Percentiles rank a stretch among this genome's conserved stretches.
Conservation (phyloP, 1,140 invertebrate species). For the Aphelenchoides fujianensis region DNA sequence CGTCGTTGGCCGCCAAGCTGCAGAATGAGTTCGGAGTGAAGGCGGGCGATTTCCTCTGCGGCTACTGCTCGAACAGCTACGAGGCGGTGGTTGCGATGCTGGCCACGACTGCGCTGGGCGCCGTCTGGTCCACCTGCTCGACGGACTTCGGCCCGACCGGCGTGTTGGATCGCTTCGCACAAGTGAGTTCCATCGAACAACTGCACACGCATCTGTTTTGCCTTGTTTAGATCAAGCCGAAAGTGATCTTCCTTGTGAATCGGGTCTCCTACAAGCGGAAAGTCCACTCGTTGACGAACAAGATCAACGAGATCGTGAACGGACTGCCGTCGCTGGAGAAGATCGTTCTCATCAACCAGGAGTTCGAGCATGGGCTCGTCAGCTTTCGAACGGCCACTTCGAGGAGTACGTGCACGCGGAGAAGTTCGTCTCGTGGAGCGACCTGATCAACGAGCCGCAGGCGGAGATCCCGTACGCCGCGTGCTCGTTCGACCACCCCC, state of each 20-base stretch:
- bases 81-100: conserved; percentile 67
- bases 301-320: conserved; percentile 66
- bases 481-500: conserved; percentile 68
- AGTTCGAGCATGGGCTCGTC: background rate
- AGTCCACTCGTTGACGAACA: conserved; percentile 66
- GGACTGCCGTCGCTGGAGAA: conserved; percentile 64
- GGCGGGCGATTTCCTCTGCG: conserved; percentile 65
- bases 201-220: conserved; percentile 40
- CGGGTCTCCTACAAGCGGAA: conserved; percentile 68
- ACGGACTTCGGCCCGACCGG: conserved; percentile 68
- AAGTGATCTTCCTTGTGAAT: conserved; percentile 67
- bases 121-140: conserved; percentile 68
- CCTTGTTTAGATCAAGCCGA: conserved; percentile 67
- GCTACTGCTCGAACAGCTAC: conserved; percentile 66
- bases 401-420: background rate
- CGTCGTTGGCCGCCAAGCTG: conserved; percentile 63
- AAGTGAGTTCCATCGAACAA: too few species aligned
- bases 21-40: conserved; percentile 61
- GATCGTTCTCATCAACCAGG: conserved; percentile 64
- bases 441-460: conserved; percentile 13
- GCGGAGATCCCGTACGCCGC: background rate
- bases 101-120: conserved; percentile 67
- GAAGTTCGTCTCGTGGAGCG: conserved; percentile 24
- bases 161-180: conserved; percentile 53
- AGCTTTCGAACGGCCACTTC: background rate